Percentiles rank a stretch among this genome's conserved stretches.
Conservation (phyloP, 2,888 invertebrate genomes). For the Falcaria lacertinaria region DNA sequence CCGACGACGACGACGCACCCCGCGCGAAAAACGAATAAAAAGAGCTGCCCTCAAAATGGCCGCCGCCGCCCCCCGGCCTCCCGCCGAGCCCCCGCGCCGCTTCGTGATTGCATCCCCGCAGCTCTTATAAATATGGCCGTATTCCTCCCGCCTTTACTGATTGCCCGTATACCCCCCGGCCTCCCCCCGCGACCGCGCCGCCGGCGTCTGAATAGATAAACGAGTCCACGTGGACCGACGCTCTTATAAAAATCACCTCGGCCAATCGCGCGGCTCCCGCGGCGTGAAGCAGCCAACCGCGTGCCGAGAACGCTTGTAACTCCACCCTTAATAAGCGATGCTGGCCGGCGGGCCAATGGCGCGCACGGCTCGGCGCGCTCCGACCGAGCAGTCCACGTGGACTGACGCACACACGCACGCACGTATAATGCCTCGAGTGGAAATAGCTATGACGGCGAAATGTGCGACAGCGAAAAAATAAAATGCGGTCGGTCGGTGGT, state of each 20-base stretch:
- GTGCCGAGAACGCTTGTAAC: slow-evolving; percentile 63
- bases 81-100: slow-evolving; percentile 73
- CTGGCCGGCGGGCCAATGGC: slow-evolving; percentile 52
- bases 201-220: slow-evolving; percentile 81
- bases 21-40: slow-evolving; percentile 81
- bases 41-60: slow-evolving; percentile 87
- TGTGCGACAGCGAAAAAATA: slow-evolving; percentile 81
- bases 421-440: slow-evolving; percentile 79
- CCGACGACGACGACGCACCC: slow-evolving; percentile 75
- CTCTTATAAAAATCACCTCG: slow-evolving; percentile 77
- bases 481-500: slow-evolving; percentile 78
- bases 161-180: slow-evolving; percentile 80
- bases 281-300: slow-evolving; percentile 45
- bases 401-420: slow-evolving; percentile 66
- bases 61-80: slow-evolving; percentile 78
- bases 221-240: slow-evolving; percentile 79
- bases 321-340: slow-evolving; percentile 81
- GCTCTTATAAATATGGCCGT: slow-evolving; percentile 81
- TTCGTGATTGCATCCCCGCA: slow-evolving; percentile 81
- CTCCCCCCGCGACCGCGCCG: slow-evolving; percentile 78
- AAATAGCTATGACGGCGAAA: slow-evolving; percentile 81
- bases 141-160: slow-evolving; percentile 81
- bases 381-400: slow-evolving; percentile 75
- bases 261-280: slow-evolving; percentile 50
- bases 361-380: slow-evolving; percentile 54